phyloP scores from a whole-genome alignment of 2,888 invertebrate genomes.

The Cerastoderma edule region DNA sequence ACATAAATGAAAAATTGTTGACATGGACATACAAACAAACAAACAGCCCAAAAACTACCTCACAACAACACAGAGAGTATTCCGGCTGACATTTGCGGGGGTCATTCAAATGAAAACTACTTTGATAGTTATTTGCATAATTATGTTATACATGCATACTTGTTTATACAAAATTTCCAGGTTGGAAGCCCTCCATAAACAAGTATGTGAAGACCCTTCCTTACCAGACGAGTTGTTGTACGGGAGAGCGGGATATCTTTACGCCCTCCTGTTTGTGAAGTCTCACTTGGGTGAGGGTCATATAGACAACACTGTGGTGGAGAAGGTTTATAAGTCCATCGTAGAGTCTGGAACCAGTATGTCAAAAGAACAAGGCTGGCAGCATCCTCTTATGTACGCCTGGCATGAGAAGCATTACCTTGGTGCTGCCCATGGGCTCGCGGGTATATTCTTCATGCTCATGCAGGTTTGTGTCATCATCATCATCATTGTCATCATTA shows the following conservation, averaged over 20 bases:
- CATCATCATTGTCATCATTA: background rate
- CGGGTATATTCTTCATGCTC: conserved; percentile 93
- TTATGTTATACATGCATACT: too few relatives aligned
- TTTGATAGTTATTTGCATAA: too few relatives aligned
- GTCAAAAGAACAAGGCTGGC: conserved; percentile 85
- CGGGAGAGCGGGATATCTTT: conserved; percentile 93
- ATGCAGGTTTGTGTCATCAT: conserved; percentile 87
- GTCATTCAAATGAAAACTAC: too few relatives aligned
- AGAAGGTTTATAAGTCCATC: conserved; percentile 86
- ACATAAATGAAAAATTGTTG: too few relatives aligned
- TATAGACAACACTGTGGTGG: conserved; percentile 87
- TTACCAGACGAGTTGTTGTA: conserved; percentile 93
- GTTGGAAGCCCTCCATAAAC: conserved; percentile 86
- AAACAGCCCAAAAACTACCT: too few relatives aligned
- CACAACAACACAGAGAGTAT: too few relatives aligned
- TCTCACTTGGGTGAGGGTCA: conserved; percentile 87
- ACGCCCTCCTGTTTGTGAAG: conserved; percentile 90
- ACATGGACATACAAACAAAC: background rate
- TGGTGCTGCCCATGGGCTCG: conserved; percentile 95
- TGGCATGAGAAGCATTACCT: conserved; percentile 95
- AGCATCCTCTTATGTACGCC: conserved; percentile 89
- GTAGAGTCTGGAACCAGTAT: conserved; percentile 87
- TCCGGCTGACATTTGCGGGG: too few relatives aligned
- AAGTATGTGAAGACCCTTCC: conserved; percentile 85
- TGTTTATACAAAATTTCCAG: too few relatives aligned